These are phyloP conservation scores for Nowickia ferox DNA, from an alignment of 2,888 invertebrate species.

Conservation along the genomic window DNA sequence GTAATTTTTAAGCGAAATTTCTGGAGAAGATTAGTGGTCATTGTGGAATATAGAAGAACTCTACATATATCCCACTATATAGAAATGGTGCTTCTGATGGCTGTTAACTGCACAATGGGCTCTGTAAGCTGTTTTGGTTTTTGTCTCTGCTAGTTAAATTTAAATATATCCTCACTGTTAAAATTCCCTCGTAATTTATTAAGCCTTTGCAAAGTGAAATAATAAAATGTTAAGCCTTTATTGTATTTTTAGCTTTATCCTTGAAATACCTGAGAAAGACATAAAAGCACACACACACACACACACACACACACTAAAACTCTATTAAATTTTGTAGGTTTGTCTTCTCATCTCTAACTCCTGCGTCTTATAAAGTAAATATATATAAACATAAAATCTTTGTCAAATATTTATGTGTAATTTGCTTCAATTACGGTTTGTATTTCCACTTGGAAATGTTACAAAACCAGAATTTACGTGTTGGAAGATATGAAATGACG, in stretches of 20 bases:
- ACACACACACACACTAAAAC: too few relatives aligned
- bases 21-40: too few relatives aligned
- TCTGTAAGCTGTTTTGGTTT: too few relatives aligned
- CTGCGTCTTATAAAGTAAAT: not conserved
- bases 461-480: constrained; percentile 27
- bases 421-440: constrained; percentile 41
- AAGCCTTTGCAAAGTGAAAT: not conserved
- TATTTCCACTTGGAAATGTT: not conserved
- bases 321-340: not conserved
- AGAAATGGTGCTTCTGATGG: too few relatives aligned
- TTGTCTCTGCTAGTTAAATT: too few relatives aligned
- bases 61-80: too few relatives aligned
- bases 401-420: constrained; percentile 23
- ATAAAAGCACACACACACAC: too few relatives aligned
- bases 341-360: not conserved
- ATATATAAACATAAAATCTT: not conserved
- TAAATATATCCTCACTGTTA: too few relatives aligned
- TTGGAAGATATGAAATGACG: not conserved
- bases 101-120: too few relatives aligned
- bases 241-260: not conserved
- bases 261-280: not conserved
- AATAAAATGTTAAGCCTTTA: not conserved
- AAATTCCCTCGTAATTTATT: too few relatives aligned
- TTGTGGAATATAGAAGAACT: too few relatives aligned
- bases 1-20: too few relatives aligned